Evolutionary conservation across 2,113 vertebrate species (phyloP), one percentile per base, ranked within the genome.

Genomic region (Oplegnathus fasciatus): DNA sequence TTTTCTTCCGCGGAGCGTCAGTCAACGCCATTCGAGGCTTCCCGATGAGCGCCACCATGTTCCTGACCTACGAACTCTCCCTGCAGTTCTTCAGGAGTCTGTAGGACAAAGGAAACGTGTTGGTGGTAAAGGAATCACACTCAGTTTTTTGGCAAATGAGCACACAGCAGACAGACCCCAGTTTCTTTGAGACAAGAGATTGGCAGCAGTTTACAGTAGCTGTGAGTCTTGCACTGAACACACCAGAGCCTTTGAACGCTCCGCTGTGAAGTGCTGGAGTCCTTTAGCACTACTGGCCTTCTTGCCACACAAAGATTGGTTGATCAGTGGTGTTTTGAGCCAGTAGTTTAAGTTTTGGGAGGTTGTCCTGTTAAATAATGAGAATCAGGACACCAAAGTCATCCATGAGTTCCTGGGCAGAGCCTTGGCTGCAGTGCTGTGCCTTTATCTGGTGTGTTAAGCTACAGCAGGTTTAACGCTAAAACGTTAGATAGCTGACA

Each of bases 21-120:
- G 96, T 99, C 60, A 99, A 98, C 22, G 93, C 96, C 61, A 68
- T 99, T 60, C 94, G 98, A 82, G 98, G 98, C 78, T 99, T 99
- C 92, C 98, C 98, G 4, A 97, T 96, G 94, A 97, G 97, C 60
- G 97, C 98, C 7, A 97, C 97, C 91, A 98, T 97, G 97, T 99
- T 99, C 94, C 96, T 99, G 60, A 96, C 95, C 77, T 99, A 99
- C 13, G 98, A 99, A 90, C 96, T 99, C 58, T 97, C 97, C 0
- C 96, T 99, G 83, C 96, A 94, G 94, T 97, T 96, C 70, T 94
- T 99, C 89, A 96, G 95, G 76, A 86, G 95, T 10, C 20, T 92
- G 13, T 95, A 94, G 87, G 37, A 69, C 37, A 0, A 7, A 5
- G 9, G 11, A 50, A 26, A 9, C 34, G 9, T 26, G 2, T 32